A percentile compares a stretch with the other conserved stretches of the same genome.
Conservation (phyloP, 2,113 vertebrate species). For the Oryzias melastigma region DNA sequence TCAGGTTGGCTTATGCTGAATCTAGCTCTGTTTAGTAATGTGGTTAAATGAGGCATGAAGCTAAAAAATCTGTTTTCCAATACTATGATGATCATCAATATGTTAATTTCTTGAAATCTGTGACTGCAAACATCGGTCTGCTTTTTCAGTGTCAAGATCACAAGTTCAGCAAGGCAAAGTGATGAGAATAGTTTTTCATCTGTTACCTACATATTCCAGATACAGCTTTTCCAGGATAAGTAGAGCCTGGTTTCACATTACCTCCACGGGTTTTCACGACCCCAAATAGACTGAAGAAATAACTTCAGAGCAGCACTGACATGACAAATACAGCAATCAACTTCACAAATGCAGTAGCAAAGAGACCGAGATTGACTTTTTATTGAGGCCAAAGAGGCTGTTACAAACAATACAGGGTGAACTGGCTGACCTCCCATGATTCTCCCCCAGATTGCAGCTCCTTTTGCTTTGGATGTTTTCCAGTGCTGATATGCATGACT, state of each 20-base stretch:
- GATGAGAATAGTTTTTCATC: slow-evolving; percentile 7
- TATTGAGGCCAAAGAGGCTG: neutral
- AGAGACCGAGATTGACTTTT: slow-evolving; percentile 3
- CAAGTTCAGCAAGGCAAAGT: neutral
- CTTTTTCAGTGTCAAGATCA: slow-evolving; percentile 7
- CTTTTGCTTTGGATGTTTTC: slow-evolving; percentile 3
- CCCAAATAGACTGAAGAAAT: neutral
- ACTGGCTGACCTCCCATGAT: slow-evolving; percentile 10
- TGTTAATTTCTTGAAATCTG: neutral
- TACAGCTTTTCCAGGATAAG: no score
- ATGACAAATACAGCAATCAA: neutral
- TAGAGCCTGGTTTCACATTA: no score
- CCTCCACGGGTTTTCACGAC: neutral
- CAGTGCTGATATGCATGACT: neutral
- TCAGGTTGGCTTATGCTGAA: neutral
- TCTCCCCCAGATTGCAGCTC: neutral
- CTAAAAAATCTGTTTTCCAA: neutral
- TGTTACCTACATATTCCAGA: neutral
- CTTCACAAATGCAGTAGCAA: neutral
- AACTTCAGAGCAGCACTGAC: neutral
- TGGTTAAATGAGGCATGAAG: slow-evolving; percentile 18
- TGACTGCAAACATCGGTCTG: neutral
- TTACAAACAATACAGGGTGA: slow-evolving; percentile 4
- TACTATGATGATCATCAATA: slow-evolving; percentile 1
- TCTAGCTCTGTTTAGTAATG: slow-evolving; percentile 1